Evolutionary conservation across 2,888 invertebrate genomes (phyloP).

Genomic region (Rhingia campestris): DNA sequence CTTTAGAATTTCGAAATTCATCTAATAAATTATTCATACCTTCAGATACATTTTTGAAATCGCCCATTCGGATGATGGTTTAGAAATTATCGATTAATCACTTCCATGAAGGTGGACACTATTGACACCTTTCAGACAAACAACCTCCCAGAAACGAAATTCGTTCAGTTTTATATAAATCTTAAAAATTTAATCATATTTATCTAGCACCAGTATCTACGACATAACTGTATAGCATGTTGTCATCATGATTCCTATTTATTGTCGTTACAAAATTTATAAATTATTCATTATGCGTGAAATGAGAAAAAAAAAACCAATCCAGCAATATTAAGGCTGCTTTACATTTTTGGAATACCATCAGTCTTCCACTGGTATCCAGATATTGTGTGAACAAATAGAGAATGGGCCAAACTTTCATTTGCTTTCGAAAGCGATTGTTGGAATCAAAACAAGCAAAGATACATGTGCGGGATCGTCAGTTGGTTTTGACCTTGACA

Average conservation of each 20-base stretch:
- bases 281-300: slow-evolving; percentile 1
- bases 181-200: background rate
- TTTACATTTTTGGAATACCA: background rate
- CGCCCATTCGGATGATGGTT: background rate
- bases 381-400: too few species aligned
- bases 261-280: background rate
- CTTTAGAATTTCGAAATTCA: background rate
- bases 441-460: background rate
- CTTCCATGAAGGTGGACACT: background rate
- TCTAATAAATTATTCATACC: background rate
- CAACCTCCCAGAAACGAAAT: background rate
- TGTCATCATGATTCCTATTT: slow-evolving; percentile 9
- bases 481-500: too few species aligned
- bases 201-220: background rate
- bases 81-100: background rate
- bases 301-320: background rate
- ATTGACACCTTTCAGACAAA: background rate
- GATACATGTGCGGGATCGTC: too few species aligned
- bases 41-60: background rate
- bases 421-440: background rate
- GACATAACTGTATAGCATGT: slow-evolving; percentile 2
- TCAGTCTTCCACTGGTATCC: background rate
- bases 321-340: background rate
- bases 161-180: background rate
- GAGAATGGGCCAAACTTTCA: background rate